phyloP scores from a whole-genome alignment of 2,113 vertebrate species.

The Bubo bubo region DNA sequence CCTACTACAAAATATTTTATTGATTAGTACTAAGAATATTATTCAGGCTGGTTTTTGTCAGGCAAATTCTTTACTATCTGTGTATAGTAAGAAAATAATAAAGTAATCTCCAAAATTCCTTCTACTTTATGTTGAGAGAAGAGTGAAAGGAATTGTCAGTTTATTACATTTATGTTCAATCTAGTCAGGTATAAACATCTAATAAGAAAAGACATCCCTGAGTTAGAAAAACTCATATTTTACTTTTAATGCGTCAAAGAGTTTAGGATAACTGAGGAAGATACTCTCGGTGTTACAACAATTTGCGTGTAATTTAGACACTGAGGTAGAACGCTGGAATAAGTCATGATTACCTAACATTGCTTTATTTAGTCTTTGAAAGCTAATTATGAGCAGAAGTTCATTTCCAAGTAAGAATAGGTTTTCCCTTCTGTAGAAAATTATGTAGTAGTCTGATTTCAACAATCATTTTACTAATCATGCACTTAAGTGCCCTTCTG shows the following conservation, averaged over 20 bases:
- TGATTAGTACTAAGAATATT: not conserved
- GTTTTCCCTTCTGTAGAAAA: not conserved
- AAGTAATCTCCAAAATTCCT: not conserved
- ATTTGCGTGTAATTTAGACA: not conserved
- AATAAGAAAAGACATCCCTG: not conserved
- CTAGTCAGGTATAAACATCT: not conserved
- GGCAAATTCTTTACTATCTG: not conserved
- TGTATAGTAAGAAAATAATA: not conserved
- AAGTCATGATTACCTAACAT: not conserved
- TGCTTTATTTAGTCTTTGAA: not conserved
- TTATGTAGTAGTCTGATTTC: not conserved
- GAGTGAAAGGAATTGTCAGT: not conserved
- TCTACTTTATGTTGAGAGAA: not conserved
- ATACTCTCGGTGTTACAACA: not conserved
- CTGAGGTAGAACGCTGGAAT: not conserved
- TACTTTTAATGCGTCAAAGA: not conserved
- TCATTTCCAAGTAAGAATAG: not conserved
- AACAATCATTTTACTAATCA: not conserved
- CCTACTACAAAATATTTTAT: not conserved
- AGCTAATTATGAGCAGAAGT: not conserved
- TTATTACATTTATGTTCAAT: not conserved
- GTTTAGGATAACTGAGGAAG: not conserved
- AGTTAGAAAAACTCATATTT: not conserved
- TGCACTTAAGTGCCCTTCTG: not conserved
- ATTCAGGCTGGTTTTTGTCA: not conserved